Evolutionary conservation across 1,140 invertebrate genomes (phyloP).

Genomic region (Paraescarpia echinospica): DNA sequence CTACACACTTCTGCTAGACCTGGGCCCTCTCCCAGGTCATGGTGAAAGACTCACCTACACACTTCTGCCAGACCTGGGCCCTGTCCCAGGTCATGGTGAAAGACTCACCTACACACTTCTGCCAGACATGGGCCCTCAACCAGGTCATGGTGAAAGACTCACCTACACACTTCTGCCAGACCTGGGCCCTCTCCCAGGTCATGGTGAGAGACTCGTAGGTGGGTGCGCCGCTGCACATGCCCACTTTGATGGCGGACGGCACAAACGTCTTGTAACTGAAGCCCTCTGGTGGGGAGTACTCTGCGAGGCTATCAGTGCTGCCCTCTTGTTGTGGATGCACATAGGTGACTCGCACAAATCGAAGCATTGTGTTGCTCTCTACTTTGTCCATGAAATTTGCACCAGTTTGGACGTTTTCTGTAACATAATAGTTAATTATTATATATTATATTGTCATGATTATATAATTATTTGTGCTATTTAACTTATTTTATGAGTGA

Average conservation of each 20-base stretch:
- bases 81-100: too few relatives aligned
- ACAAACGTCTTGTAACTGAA: constrained; percentile 31
- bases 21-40: too few relatives aligned
- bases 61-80: too few relatives aligned
- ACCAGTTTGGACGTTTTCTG: constrained; percentile 30
- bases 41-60: too few relatives aligned
- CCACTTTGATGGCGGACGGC: constrained; percentile 29
- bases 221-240: constrained; percentile 31
- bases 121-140: constrained; percentile 24
- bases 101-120: too few relatives aligned
- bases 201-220: constrained; percentile 24
- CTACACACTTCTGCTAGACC: too few relatives aligned
- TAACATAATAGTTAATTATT: background rate
- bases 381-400: constrained; percentile 31
- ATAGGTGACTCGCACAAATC: constrained; percentile 30
- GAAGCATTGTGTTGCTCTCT: constrained; percentile 28
- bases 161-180: too few relatives aligned
- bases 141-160: too few relatives aligned
- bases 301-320: constrained; percentile 5
- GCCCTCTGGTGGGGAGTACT: constrained; percentile 26
- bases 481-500: too few relatives aligned
- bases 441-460: too few relatives aligned
- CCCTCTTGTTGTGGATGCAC: constrained; percentile 26
- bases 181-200: too few relatives aligned
- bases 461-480: too few relatives aligned